Evolutionary conservation across 1,140 invertebrate genomes (phyloP).

Genomic region (Heliconius hewitsoni): DNA sequence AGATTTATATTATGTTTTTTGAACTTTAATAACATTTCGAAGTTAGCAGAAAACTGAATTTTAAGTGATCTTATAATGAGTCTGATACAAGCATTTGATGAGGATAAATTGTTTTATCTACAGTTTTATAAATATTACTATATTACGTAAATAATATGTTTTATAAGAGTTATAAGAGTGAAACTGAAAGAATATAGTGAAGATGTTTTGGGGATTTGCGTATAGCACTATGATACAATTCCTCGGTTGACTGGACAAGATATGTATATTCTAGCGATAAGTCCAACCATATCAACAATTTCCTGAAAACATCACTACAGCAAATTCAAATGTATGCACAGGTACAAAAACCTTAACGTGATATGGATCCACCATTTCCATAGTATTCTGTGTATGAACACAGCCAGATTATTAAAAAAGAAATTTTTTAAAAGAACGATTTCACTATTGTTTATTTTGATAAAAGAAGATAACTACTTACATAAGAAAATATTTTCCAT

Average conservation of each 20-base stretch:
- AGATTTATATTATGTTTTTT: conserved; percentile 25
- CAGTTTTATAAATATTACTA: no score
- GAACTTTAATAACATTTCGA: conserved; percentile 26
- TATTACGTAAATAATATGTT: no score
- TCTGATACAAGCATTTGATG: not conserved
- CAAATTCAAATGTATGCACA: conserved; percentile 4
- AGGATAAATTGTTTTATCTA: not conserved
- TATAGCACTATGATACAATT: not conserved
- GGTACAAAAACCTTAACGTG: not conserved
- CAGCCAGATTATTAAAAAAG: no score
- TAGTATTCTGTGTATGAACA: not conserved
- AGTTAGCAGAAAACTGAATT: conserved; percentile 15
- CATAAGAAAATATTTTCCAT: conserved; percentile 15
- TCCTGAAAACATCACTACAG: not conserved
- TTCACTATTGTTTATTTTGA: no score
- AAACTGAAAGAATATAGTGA: no score
- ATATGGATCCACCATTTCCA: not conserved
- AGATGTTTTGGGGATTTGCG: not conserved
- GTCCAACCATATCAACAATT: not conserved
- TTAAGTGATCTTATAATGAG: conserved; percentile 14
- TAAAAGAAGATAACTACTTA: not conserved
- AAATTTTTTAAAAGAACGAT: no score
- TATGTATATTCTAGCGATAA: not conserved
- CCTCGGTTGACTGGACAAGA: not conserved
- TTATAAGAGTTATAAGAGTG: no score